Base-by-base conservation (phyloP, 2,113 vertebrate genomes). In the Gnathonemus longibarbis region DNA sequence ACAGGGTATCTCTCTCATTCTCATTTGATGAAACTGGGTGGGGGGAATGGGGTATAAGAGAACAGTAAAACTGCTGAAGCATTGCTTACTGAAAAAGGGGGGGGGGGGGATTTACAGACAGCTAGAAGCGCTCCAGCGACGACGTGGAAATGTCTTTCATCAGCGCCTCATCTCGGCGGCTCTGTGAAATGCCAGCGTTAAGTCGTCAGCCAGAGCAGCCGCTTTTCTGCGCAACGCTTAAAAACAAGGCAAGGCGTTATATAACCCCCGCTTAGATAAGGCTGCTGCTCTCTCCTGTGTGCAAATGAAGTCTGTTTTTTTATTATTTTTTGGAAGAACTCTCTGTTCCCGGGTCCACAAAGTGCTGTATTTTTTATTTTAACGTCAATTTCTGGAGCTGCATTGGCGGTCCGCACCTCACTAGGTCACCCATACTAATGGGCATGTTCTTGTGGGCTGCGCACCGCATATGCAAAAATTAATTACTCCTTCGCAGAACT, bases 401-500 rank as follows among this genome's bases (percentile, higher is more conserved):
- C 48, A 9, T 56, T 46, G n/a, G 42, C 35, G 13, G 84, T 35
- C 48, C 52, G 45, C 53, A 52, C 50, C 48, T 52, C 62, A 39
- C 9, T n/a, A 53, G 89, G 35, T 74, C 85, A 83, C 66, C n/a
- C 11, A 90, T 88, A 56, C 62, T 52, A 52, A 52, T 90, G 62
- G 66, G 56, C 49, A 46, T 42, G 31, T 19, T 88, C 85, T 87
- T 56, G 27, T 46, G 17, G 42, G 56, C 53, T 52, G 39, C 2
- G n/a, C 46, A 35, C 24, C 13, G 11, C 58, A 45, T 88, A 80
- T 80, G 50, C 66, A 53, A 49, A 77, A 87, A 88, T 77, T 62
- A 88, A 90, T 90, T 90, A 87, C 42, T 11, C 27, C 56, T 52
- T 90, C 58, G 48, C 45, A 86, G 21, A 70, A 17, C 84, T 50